Base-by-base conservation (phyloP, 2,113 vertebrate species). In the Falco punctatus region DNA sequence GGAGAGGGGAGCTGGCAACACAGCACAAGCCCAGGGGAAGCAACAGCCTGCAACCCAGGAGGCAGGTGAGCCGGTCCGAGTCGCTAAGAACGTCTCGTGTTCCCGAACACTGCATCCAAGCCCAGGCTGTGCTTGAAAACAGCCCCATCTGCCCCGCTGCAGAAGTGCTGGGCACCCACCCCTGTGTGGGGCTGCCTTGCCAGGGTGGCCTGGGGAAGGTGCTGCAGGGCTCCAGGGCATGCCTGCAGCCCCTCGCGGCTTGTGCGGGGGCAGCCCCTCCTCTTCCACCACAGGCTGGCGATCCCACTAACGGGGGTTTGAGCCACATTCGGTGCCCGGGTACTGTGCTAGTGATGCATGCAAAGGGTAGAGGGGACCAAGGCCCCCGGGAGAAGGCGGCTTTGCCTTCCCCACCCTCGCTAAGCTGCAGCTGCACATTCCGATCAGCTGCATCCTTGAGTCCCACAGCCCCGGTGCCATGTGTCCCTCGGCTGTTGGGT, bases 71-170 rank as follows among this genome's bases (percentile, higher is more conserved):
- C 24, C 8, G 69, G 69, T 5, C 4, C 4, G 0, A 51, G n/a
- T 2, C 0, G 0, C 20, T 24, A 35, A 74, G 59, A 2, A 1
- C 1, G 35, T n/a, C 46, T 55, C 1, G 0, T 16, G n/a, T 16
- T 35, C 40, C 72, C 1, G 5, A 64, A 46, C 21, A 17, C 42
- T 0, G 0, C 7, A 33, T 70, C 22, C 62, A 13, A 17, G 77
- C 44, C 33, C 17, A 5, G 40, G 75, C 54, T 42, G 3, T 18
- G 33, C 42, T 42, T 13, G 18, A 67, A 30, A 67, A 30, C 10
- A 4, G 17, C 61, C 27, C 16, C 1, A 0, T 73, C 54, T 54
- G 38, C 32, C 38, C 51, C 1, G 5, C 21, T 28, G 19, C 35
- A 14, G 30, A 33, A 17, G 49, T 21, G 26, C 48, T 26, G 10